Evolutionary conservation across 1,140 invertebrate genomes (phyloP), one percentile per base, ranked within the genome.

Genomic region (Mya arenaria): DNA sequence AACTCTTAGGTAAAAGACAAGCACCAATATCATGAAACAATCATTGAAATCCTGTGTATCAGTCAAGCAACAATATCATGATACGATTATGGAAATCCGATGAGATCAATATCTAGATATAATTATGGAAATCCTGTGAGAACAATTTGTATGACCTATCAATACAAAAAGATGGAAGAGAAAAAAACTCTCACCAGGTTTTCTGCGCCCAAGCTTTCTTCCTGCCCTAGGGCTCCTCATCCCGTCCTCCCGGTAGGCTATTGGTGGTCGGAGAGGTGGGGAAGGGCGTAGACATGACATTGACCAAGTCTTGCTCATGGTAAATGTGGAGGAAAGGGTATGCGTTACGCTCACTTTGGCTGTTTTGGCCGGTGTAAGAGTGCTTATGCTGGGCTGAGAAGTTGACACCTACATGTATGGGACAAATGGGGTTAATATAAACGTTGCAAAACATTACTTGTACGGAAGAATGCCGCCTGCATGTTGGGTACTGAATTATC

Each of bases 261-360:
- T 93, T 87, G 95, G 95, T 55, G 96, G 96, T 84, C 96, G 94
- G 60, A 96, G 92, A 15, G 97, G 96, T 58, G 96, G 96, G 74
- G 96, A 95, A 0, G 96, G 96, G 44, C 96, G 94, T 77, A 97
- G 93, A 93, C 96, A 96, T 80, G 95, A 96, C 89, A 96, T 95
- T 88, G 95, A 96, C 96, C 96, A 97, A 62, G 86, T 86, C 66
- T 88, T 88, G 32, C 77, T 78, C 19, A 84, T 74, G 19, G 73
- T 88, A 82, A 39, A 80, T 80, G 65, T 82, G 82, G 71, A 83
- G 80, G 85, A 63, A 39, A 83, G 72, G 66, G 86, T 85, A 84
- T 88, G 85, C 56, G 88, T 89, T 66, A 81, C 78, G 44, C 78
- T 81, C 36, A 91, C 85, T 80, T 90, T 88, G 30, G 90, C 89